phyloP scores from a whole-genome alignment of 2,888 invertebrate species.

The Drosophila neonasuta region DNA sequence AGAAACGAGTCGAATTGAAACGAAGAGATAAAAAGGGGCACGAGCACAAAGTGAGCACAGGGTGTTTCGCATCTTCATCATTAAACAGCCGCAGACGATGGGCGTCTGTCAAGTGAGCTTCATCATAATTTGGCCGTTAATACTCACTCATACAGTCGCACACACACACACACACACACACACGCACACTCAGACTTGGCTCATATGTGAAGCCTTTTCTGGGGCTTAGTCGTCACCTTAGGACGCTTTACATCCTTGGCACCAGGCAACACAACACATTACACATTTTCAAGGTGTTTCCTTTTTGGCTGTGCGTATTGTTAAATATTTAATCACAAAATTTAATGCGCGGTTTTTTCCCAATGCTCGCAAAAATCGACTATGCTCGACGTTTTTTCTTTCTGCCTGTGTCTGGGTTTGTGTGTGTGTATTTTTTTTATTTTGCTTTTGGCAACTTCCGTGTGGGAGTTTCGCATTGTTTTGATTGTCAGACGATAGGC shows the following conservation, averaged over 20 bases:
- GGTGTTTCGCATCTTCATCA: slow-evolving; percentile 40
- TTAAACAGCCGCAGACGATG: slow-evolving; percentile 54
- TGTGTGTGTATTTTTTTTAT: not conserved
- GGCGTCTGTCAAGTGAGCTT: slow-evolving; percentile 67
- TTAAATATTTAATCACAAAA: slow-evolving; percentile 73
- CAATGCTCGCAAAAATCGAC: slow-evolving; percentile 10
- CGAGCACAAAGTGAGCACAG: slow-evolving; percentile 45
- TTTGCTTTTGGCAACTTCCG: not conserved
- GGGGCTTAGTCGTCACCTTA: slow-evolving; percentile 43
- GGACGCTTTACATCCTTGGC: slow-evolving; percentile 36
- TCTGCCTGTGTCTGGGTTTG: not conserved
- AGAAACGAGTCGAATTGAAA: slow-evolving; percentile 56
- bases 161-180: not conserved
- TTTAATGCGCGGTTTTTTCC: slow-evolving; percentile 60
- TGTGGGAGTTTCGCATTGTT: not conserved
- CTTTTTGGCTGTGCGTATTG: slow-evolving; percentile 48
- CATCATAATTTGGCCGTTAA: slow-evolving; percentile 74
- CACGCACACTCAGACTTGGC: slow-evolving; percentile 3
- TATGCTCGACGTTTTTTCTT: not conserved
- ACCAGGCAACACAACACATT: slow-evolving; percentile 26
- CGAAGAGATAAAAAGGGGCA: slow-evolving; percentile 21
- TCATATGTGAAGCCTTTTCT: slow-evolving; percentile 43
- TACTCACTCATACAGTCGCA: slow-evolving; percentile 39
- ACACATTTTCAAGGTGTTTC: slow-evolving; percentile 50
- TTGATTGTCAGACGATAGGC: slow-evolving; percentile 6